phyloP scores from a whole-genome alignment of 2,113 vertebrate species.

The Myodes glareolus region DNA sequence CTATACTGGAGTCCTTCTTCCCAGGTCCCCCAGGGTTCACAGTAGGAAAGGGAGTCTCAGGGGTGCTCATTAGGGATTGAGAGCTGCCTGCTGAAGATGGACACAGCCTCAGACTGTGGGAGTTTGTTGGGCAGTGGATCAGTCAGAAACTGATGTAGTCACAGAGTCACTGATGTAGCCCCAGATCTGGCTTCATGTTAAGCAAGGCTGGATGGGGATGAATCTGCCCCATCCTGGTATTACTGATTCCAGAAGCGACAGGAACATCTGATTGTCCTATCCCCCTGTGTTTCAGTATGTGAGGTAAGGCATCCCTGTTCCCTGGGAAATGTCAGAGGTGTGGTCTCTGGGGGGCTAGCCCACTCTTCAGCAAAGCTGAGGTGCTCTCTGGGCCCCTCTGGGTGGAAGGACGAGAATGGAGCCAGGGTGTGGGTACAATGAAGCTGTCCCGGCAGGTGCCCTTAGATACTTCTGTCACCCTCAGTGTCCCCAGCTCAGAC shows the following conservation, averaged over 20 bases:
- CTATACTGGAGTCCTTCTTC: not conserved
- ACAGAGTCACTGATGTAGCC: not conserved
- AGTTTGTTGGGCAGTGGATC: no score
- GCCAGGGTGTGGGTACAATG: no score
- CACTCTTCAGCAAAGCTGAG: not conserved
- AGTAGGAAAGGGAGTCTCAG: not conserved
- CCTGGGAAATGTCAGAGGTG: not conserved
- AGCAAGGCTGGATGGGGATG: not conserved
- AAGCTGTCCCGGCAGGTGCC: not conserved
- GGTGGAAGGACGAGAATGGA: not conserved
- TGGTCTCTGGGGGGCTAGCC: not conserved
- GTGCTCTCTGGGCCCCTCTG: not conserved
- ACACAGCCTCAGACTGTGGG: not conserved
- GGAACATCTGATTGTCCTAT: not conserved
- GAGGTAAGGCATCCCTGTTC: not conserved
- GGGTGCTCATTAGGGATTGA: not conserved
- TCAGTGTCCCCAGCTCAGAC: not conserved
- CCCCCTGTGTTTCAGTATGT: not conserved
- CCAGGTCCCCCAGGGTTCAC: not conserved
- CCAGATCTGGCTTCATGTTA: not conserved
- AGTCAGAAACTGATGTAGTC: not conserved
- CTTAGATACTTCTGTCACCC: not conserved
- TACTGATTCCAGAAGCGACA: not conserved
- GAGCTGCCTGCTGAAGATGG: no score
- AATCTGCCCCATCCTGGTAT: not conserved